These are phyloP conservation scores for Chrysemys picta DNA, from an alignment of 2,113 vertebrate species.

Conservation along the genomic window DNA sequence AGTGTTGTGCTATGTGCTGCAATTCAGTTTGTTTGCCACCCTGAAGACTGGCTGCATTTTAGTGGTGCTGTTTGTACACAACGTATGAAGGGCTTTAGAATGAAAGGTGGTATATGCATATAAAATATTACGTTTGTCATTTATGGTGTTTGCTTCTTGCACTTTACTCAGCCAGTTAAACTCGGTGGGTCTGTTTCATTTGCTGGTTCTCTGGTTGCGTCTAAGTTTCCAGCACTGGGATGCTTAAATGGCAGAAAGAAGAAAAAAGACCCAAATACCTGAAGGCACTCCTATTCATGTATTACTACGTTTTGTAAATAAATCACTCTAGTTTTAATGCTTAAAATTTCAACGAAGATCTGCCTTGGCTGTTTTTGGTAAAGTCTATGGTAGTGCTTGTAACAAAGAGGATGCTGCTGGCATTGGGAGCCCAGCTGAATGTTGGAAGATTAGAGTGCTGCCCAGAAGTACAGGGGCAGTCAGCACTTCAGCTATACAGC, in stretches of 20 bases:
- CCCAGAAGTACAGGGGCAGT: not conserved
- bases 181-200: not conserved
- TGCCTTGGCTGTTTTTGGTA: not conserved
- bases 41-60: not conserved
- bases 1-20: not conserved
- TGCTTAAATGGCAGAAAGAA: not conserved
- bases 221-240: not conserved
- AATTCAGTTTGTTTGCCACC: constrained; percentile 2
- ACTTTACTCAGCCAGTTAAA: not conserved
- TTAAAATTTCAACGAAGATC: not conserved
- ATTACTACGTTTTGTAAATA: not conserved
- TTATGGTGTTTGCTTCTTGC: not conserved
- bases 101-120: not conserved
- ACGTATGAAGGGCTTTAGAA: not conserved
- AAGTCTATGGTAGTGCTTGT: not conserved
- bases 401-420: not conserved
- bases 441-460: not conserved
- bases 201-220: not conserved
- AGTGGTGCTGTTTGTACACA: not conserved
- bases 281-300: not conserved
- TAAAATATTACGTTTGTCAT: not conserved
- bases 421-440: not conserved
- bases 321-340: not conserved
- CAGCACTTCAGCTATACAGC: not conserved
- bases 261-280: not conserved